phyloP scores from a whole-genome alignment of 2,113 vertebrate species.

The Indicator maculatus region DNA sequence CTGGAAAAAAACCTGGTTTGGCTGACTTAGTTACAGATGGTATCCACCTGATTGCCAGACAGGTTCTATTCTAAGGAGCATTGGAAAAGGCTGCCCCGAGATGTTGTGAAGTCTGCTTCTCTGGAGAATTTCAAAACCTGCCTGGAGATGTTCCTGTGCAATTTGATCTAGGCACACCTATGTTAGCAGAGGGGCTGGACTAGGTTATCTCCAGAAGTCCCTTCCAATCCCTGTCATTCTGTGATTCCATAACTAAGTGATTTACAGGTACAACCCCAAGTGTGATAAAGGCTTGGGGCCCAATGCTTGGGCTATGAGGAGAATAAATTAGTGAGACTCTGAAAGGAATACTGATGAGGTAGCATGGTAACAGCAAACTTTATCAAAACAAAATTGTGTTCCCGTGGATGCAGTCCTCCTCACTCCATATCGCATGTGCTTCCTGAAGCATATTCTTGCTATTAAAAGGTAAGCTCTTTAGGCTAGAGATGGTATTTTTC shows the following conservation, averaged over 20 bases:
- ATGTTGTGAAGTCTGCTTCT: too few species aligned
- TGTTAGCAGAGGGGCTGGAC: too few species aligned
- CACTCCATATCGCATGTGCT: background rate
- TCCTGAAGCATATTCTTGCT: background rate
- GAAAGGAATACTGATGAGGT: background rate
- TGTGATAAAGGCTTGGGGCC: background rate
- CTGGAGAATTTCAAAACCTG: too few species aligned
- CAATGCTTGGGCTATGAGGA: background rate
- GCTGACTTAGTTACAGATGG: background rate
- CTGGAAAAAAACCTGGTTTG: constrained; percentile 7
- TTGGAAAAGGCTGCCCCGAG: too few species aligned
- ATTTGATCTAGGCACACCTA: too few species aligned
- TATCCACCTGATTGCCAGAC: background rate
- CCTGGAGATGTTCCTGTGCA: too few species aligned
- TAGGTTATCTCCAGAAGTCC: too few species aligned
- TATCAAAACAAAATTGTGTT: background rate
- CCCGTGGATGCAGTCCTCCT: background rate
- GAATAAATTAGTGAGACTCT: background rate
- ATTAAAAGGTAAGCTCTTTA: background rate
- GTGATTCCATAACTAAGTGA: background rate
- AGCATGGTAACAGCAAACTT: background rate
- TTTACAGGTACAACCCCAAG: background rate
- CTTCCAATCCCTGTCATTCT: too few species aligned
- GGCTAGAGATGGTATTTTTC: background rate
- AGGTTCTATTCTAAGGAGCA: background rate